phyloP scores from a whole-genome alignment of 2,113 vertebrate genomes.

The Kryptolebias marmoratus region DNA sequence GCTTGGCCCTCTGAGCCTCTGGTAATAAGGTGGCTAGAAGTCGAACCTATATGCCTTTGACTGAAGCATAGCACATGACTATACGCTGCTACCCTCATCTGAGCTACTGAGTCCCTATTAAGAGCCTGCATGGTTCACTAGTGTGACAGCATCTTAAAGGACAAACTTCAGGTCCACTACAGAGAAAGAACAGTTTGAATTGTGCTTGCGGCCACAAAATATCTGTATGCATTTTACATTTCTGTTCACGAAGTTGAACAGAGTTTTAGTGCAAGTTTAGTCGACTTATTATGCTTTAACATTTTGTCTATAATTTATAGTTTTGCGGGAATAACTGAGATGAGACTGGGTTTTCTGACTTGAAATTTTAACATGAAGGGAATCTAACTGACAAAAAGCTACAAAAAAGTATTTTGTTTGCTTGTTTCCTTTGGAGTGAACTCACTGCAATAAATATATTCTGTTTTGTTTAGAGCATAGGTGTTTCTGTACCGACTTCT shows the following conservation, averaged over 20 bases:
- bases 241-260: conserved; percentile 10
- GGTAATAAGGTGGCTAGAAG: conserved; percentile 59
- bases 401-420: too few species aligned
- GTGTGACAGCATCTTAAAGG: conserved; percentile 33
- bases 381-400: too few species aligned
- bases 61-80: conserved; percentile 49
- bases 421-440: not conserved
- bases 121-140: conserved; percentile 39
- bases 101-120: conserved; percentile 59
- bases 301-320: conserved; percentile 18
- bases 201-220: not conserved
- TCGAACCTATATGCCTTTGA: conserved; percentile 58
- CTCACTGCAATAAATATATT: not conserved
- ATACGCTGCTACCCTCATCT: conserved; percentile 43
- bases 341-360: conserved; percentile 15
- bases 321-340: conserved; percentile 17
- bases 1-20: conserved; percentile 61
- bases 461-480: too few species aligned
- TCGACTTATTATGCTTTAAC: conserved; percentile 36
- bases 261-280: not conserved
- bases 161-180: conserved; percentile 22
- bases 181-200: conserved; percentile 9
- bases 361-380: conserved; percentile 20
- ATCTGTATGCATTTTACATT: not conserved
- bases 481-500: too few species aligned